phyloP scores from a whole-genome alignment of 2,113 vertebrate genomes.

The Scytalopus superciliaris region DNA sequence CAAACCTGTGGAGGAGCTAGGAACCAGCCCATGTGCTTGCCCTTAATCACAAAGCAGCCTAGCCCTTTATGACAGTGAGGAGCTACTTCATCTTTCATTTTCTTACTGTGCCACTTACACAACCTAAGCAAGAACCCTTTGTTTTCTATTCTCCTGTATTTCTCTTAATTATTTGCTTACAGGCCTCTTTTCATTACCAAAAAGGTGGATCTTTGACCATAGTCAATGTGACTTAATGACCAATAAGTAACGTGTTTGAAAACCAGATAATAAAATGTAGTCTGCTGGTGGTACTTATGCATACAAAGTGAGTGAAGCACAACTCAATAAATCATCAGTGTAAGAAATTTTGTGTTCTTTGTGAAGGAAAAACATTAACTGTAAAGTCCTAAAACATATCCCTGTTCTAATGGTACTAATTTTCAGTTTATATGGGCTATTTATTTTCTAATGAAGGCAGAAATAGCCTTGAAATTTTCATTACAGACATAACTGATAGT shows the following conservation, averaged over 20 bases:
- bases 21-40: not conserved
- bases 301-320: not conserved
- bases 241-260: not conserved
- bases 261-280: not conserved
- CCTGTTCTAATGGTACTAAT: not conserved
- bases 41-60: not conserved
- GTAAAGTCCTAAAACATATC: not conserved
- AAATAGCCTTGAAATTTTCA: not conserved
- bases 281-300: not conserved
- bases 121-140: not conserved
- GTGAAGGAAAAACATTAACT: not conserved
- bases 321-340: not conserved
- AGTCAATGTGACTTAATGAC: not conserved
- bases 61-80: not conserved
- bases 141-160: not conserved
- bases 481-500: fast-evolving
- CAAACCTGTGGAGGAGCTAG: not conserved
- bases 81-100: not conserved
- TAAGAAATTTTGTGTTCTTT: not conserved
- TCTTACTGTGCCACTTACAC: not conserved
- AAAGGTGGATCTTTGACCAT: not conserved
- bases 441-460: not conserved
- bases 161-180: not conserved
- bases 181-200: not conserved
- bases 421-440: not conserved